Base-by-base conservation (phyloP, 2,113 vertebrate genomes). In the Laticauda laticaudata region DNA sequence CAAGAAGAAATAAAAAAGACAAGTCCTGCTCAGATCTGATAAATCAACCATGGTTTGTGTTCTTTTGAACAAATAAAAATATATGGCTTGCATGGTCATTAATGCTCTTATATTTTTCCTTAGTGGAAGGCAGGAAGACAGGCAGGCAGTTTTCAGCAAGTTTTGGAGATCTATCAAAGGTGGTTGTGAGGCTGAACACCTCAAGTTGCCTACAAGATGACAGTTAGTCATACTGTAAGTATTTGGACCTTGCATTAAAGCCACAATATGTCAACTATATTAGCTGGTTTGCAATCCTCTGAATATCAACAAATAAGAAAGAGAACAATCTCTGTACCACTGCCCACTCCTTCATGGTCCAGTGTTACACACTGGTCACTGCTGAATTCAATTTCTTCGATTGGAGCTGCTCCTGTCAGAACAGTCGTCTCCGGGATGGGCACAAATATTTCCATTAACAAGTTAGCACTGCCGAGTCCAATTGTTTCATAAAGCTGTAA, bases 281-380 rank as follows among this genome's bases (percentile, higher is more conserved):
- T 69, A 88, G n/a, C 48, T 75, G 26, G 4, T 48, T 45, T 34
- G 55, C 29, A 53, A 92, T 45, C 14, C 11, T 55, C 64, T 88
- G n/a, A 53, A 75, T 23, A 29, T 64, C 12, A 87, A 61, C 18
- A 34, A 45, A 45, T 11, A 81, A 56, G 88, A 20, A 92, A 85
- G 1, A n/a, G 51, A 81, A 57, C 18, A 81, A 54, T 21, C 34
- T 48, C 87, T 96, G 20, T 97, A 99, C 99, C 99, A 39, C 99
- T 99, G 89, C 99, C 99, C 5, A 99, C 99, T 64, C 98, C 99
- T 97, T 99, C 99, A 0, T 99, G 99, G 96, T 99, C 98, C 93
- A 98, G 97, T 64, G 96, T 96, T 93, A 98, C 98, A 14, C 98
- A 97, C 94, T 99, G 99, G 96, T 98, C 97, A 92, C 99, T 99